Base-by-base conservation (phyloP, 2,888 invertebrate genomes). In the Megalurothrips usitatus region DNA sequence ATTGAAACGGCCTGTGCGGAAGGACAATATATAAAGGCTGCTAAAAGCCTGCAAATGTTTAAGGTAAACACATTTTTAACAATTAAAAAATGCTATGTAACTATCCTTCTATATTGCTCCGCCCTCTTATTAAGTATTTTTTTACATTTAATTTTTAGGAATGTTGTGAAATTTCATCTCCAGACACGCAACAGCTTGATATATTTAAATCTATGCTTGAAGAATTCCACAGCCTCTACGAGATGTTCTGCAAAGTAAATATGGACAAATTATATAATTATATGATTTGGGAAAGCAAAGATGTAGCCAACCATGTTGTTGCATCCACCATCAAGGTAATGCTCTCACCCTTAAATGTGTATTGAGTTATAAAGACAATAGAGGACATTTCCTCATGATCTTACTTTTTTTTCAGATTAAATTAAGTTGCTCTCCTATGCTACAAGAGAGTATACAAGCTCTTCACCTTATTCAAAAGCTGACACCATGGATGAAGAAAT, bases 1-100 rank as follows among this genome's bases (percentile, higher is more conserved):
- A 86, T 88, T n/a, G 86, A 87, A 80, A 85, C 86, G 28, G 85
- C 85, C 14, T 85, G 87, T 79, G 81, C 83, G 28, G 81, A 83
- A 8, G 86, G 87, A 80, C 84, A 85, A 48, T 89, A 88, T 83
- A 83, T 87, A 3, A 85, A 88, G 75, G 89, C 90, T 34, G 90
- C 91, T 8, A 88, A 89, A 84, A 88, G 88, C 34, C 87, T 92
- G 11, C 86, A 88, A 82, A 86, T 89, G 79, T 86, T 91, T 87
- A 48, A 78, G 81, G 52, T 79, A 84, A 19, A 79, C 78, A 1
- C 23, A 23, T 8, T 23, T 11, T 23, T 68, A 23, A 23, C 0
- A 68, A 68, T 23, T 23, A 8, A 10, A 4, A 23, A 43, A 43
- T 43, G 34, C 34, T 43, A 49, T 9, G 12, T 49, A 11, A 49